phyloP scores from a whole-genome alignment of 2,113 vertebrate species.

The Felis catus region DNA sequence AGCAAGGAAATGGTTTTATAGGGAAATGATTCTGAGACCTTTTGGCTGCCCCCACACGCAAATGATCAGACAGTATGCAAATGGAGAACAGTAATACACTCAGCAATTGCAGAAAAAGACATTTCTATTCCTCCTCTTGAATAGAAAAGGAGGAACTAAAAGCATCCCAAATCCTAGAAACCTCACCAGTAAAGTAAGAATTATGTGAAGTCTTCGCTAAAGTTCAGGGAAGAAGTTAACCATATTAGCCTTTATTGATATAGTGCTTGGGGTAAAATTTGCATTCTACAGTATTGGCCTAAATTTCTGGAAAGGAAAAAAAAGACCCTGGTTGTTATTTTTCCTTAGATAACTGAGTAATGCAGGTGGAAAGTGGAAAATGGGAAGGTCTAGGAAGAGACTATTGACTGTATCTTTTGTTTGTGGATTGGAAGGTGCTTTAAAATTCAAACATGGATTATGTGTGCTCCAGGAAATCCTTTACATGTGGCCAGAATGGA shows the following conservation, averaged over 20 bases:
- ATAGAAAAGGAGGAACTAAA: slow-evolving; percentile 13
- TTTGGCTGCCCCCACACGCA: slow-evolving; percentile 43
- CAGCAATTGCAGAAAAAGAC: neutral
- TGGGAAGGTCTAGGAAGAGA: neutral
- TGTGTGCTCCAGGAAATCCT: slow-evolving; percentile 61
- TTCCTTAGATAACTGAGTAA: neutral
- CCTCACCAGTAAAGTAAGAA: slow-evolving; percentile 32
- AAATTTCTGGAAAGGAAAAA: neutral
- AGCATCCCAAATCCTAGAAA: neutral
- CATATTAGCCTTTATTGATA: slow-evolving; percentile 22
- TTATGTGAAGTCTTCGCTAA: slow-evolving; percentile 30
- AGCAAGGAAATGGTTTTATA: slow-evolving; percentile 64
- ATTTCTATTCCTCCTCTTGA: slow-evolving; percentile 13
- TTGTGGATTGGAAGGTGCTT: slow-evolving; percentile 9
- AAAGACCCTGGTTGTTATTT: neutral
- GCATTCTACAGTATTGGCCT: neutral
- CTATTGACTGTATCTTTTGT: neutral
- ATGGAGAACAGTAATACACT: slow-evolving; percentile 32
- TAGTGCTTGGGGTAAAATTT: neutral
- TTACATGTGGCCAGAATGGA: slow-evolving; percentile 37
- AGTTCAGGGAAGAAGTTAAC: slow-evolving; percentile 23
- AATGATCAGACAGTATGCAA: slow-evolving; percentile 42
- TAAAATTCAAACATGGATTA: slow-evolving; percentile 65
- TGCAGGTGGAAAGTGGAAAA: neutral
- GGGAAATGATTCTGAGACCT: slow-evolving; percentile 56